A percentile compares a stretch with the other conserved stretches of the same genome.
These are phyloP conservation scores for Ophiodon elongatus DNA, from an alignment of 2,113 vertebrate species.

Conservation along the genomic window DNA sequence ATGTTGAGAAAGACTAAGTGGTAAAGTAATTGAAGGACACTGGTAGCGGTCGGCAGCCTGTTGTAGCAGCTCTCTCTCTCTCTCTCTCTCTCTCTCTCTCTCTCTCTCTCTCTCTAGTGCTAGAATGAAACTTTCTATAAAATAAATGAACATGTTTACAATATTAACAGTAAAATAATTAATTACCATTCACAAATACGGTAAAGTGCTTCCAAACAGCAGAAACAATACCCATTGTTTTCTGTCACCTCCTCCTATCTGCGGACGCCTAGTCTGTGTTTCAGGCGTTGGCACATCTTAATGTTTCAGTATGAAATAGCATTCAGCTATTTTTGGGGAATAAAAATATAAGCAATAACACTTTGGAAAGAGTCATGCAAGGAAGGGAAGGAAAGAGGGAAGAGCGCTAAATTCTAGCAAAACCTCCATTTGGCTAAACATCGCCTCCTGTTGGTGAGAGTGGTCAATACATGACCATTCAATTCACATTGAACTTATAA, in stretches of 20 bases:
- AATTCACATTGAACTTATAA: not conserved
- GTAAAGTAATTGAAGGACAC: constrained; percentile 14
- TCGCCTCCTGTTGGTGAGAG: constrained; percentile 50
- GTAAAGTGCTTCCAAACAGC: not conserved
- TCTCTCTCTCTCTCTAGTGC: too few species aligned
- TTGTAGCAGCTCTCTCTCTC: not conserved
- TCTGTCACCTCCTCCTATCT: not conserved
- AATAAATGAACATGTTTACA: too few species aligned
- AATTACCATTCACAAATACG: not conserved
- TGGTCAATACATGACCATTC: not conserved
- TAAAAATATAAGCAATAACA: not conserved
- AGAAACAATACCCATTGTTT: not conserved
- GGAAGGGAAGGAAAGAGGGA: not conserved
- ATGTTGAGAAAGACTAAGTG: constrained; percentile 7
- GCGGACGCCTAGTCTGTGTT: not conserved
- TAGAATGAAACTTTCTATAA: not conserved
- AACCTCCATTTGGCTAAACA: not conserved
- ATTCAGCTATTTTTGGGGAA: not conserved
- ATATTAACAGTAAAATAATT: not conserved
- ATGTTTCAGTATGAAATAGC: not conserved
- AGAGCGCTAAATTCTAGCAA: not conserved
- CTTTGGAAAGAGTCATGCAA: not conserved
- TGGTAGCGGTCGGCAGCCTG: not conserved
- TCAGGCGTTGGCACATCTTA: not conserved
- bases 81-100: not conserved